A percentile compares a stretch with the other conserved stretches of the same genome.
phyloP scores from a whole-genome alignment of 2,888 invertebrate species.

The Ormyrus pomaceus region DNA sequence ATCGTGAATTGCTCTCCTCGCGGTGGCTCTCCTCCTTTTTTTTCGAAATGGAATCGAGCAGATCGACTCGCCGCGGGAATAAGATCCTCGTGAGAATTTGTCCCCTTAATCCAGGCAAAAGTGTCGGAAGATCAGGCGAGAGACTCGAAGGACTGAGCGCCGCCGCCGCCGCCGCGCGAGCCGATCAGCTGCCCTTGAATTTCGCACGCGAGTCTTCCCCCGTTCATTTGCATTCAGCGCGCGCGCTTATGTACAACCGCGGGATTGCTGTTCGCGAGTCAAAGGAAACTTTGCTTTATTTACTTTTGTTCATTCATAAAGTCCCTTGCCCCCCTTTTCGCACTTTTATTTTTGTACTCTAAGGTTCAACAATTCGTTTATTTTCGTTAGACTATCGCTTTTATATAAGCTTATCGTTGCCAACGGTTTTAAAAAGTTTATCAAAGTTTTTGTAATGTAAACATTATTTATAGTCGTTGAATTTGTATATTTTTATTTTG shows the following conservation, averaged over 20 bases:
- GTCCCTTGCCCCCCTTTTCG: not conserved
- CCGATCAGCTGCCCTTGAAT: conserved; percentile 26
- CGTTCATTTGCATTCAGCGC: conserved; percentile 51
- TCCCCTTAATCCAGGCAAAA: conserved; percentile 64
- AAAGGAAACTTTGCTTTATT: conserved; percentile 35
- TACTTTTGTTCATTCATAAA: conserved; percentile 39
- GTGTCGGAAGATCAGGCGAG: conserved; percentile 43
- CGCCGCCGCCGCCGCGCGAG: conserved; percentile 18
- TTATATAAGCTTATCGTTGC: too few species aligned
- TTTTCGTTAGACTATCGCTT: too few species aligned
- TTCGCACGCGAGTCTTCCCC: not conserved
- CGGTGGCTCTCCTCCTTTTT: conserved; percentile 2
- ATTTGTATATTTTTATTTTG: too few species aligned
- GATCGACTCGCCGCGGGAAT: conserved; percentile 59
- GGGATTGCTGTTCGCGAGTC: not conserved
- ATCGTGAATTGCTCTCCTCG: conserved; percentile 36
- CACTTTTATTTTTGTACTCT: not conserved
- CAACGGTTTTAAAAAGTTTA: too few species aligned
- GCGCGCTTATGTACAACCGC: conserved; percentile 25
- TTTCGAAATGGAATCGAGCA: conserved; percentile 57
- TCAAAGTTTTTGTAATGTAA: too few species aligned
- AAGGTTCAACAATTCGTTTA: too few species aligned
- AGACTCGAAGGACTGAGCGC: not conserved
- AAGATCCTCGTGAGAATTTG: conserved; percentile 70
- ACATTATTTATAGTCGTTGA: too few species aligned